Evolutionary conservation across 1,140 invertebrate species (phyloP).

Genomic region (Drosophila neocordata): DNA sequence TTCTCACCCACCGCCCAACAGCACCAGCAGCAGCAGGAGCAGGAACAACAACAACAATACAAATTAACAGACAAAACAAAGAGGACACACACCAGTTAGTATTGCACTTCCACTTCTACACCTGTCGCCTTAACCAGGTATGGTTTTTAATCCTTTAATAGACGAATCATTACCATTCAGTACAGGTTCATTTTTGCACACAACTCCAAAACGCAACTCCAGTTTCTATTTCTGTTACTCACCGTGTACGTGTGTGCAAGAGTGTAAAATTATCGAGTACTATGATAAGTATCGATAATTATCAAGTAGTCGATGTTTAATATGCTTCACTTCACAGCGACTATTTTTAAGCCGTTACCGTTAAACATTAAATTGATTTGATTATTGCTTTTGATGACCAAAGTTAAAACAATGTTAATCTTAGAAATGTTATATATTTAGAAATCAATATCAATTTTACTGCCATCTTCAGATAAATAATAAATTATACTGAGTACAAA

Average conservation of each 20-base stretch:
- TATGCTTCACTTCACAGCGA: neutral
- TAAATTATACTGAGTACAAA: too few relatives aligned
- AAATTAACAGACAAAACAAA: neutral
- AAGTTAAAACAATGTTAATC: too few relatives aligned
- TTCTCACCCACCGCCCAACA: neutral
- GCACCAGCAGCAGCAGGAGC: neutral
- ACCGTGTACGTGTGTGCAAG: neutral
- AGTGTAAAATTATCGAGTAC: neutral
- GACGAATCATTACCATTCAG: constrained; percentile 5
- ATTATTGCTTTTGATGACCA: too few relatives aligned
- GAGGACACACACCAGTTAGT: neutral
- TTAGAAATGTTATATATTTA: too few relatives aligned
- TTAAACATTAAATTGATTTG: too few relatives aligned
- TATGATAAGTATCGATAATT: too few relatives aligned
- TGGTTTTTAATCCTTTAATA: neutral
- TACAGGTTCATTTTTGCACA: neutral
- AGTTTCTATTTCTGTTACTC: too few relatives aligned
- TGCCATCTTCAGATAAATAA: too few relatives aligned
- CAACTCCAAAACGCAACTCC: neutral
- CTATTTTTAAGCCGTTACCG: too few relatives aligned
- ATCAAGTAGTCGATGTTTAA: neutral
- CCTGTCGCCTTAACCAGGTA: neutral
- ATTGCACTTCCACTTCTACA: constrained; percentile 2
- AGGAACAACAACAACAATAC: neutral
- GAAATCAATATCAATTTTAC: too few relatives aligned